Evolutionary conservation across 2,888 invertebrate genomes (phyloP), one percentile per base, ranked within the genome.

Genomic region (Rhagonycha fulva): DNA sequence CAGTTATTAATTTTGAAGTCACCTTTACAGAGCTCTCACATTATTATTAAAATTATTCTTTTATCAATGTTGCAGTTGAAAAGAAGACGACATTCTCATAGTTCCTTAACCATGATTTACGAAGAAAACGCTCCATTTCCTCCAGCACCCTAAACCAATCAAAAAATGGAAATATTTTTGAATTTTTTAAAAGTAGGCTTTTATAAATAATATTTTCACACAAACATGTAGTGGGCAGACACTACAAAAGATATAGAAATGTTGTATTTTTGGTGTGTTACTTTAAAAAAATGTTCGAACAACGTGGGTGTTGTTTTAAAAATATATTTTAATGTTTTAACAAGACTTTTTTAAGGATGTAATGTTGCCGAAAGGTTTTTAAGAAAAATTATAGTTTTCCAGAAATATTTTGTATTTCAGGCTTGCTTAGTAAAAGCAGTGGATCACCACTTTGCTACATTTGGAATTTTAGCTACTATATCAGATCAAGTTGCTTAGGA

Each of bases 51-150:
- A 28, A 47, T n/a, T n/a, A 19, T 47, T n/a, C n/a, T 24, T 23
- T 66, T 68, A 11, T 19, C 19, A 19, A 7, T 67, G 12, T 77
- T 88, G 82, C 82, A 88, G 85, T 85, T 85, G 76, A 87, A 85
- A 82, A 88, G 86, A 79, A 88, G 87, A 81, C 87, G 87, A 79
- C 86, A 86, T 78, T 88, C 90, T 30, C 91, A 91, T 82, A 90
- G 90, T 82, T 91, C 91, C 77, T 84, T 93, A 79, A 90, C 90
- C 77, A 92, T 93, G 91, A 90, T 94, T 71, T 92, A 92, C 82
- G 94, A 94, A 86, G 94, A 93, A 82, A 91, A 94, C 80, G 92
- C 93, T 0, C 93, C 93, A 0, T 83, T 94, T 14, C 93, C 47
- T 7, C 47, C 93, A 0, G 87, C 92, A 68, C 88, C 89, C 60